Evolutionary conservation across 2,797 vertebrate species (phyloP), one percentile per base, ranked within the genome.

Genomic region (Takifugu ocellatus): DNA sequence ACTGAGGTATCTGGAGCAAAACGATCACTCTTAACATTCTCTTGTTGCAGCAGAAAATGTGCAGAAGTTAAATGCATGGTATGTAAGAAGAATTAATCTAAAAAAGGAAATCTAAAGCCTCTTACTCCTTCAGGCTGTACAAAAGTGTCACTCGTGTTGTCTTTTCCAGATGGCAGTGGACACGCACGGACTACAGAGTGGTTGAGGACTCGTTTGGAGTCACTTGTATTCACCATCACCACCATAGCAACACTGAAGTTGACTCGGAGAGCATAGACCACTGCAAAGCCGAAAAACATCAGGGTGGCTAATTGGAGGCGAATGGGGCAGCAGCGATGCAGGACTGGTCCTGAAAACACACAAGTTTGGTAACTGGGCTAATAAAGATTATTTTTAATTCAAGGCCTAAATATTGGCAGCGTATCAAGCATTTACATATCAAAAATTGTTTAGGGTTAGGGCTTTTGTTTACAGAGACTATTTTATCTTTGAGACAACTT

Each of bases 191-290:
- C 2, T 0, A 47, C 1, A 3, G 90, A 82, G 46, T 1, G 16
- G 65, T 93, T 90, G 2, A 1, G 0, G 0, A n/a, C 48, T 1
- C 71, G 51, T 0, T 25, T 9, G 3, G 69, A 26, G 9, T 71
- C 73, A 0, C 91, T 93, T 68, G 15, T 25, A 56, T 95, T 94
- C 54, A 92, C 92, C 94, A 96, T 95, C 70, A 92, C 92, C 0
- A 96, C 85, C 86, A 94, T 93, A 36, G 94, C 89, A 0, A 96
- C 93, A 17, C 93, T 96, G 75, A 96, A 92, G 82, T 93, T 93
- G 68, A 95, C 93, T 0, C 93, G 91, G 24, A 95, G 93, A 0
- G 87, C 90, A 17, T 94, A 94, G 63, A 93, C 90, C 54, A 93
- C 75, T 10, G 91, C 56, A 61, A 95, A 93, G 2, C 93, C 93